Evolutionary conservation across 30 jellyfish, hydroid and myxozoan species (phyloP).

Genomic region (Sanderia malayensis): DNA sequence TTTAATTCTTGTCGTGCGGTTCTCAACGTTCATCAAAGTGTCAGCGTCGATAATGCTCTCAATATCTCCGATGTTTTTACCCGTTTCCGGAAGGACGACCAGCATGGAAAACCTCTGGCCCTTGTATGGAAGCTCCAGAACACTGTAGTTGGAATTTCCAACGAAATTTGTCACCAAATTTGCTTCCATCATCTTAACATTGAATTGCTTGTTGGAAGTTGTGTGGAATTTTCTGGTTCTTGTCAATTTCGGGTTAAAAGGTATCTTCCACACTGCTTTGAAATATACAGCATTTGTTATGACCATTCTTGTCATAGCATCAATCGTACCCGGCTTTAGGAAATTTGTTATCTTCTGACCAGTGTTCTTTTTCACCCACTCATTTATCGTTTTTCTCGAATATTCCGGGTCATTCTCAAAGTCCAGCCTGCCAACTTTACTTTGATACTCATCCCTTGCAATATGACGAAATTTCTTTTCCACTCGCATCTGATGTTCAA

Average conservation of each 20-base stretch:
- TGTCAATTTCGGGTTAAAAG: conserved; percentile 55
- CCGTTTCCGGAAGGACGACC: conserved; percentile 66
- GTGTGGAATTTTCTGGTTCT: conserved; percentile 16
- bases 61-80: conserved; percentile 24
- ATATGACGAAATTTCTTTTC: conserved; percentile 5
- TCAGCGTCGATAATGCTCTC: conserved; percentile 6
- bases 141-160: conserved; percentile 14
- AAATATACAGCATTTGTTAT: conserved; percentile 72
- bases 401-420: conserved; percentile 32
- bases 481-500: conserved; percentile 27
- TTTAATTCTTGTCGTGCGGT: not conserved
- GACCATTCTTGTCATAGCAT: conserved; percentile 50
- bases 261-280: conserved; percentile 73
- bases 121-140: conserved; percentile 69
- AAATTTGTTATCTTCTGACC: conserved; percentile 38
- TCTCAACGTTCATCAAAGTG: not conserved
- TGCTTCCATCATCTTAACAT: conserved; percentile 58
- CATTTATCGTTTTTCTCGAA: conserved; percentile 42
- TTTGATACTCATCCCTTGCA: conserved; percentile 24
- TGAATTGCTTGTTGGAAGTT: conserved; percentile 14
- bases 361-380: conserved; percentile 64
- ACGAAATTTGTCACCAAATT: not conserved
- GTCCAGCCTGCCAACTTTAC: conserved; percentile 39
- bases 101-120: conserved; percentile 63
- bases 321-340: conserved; percentile 17